phyloP scores from a whole-genome alignment of 2,113 vertebrate genomes.

The Cnemophilus loriae region DNA sequence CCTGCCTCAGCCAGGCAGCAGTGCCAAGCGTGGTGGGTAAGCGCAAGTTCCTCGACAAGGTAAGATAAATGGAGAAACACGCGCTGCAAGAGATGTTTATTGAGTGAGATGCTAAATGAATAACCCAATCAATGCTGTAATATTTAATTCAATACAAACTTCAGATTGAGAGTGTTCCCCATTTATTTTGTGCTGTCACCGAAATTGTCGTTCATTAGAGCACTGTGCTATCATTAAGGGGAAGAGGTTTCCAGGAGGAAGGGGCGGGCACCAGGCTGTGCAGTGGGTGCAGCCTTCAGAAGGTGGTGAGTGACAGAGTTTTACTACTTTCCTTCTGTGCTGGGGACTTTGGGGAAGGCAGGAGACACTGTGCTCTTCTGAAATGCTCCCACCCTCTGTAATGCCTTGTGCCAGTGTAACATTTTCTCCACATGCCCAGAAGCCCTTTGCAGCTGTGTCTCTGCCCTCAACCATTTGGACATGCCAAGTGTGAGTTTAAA shows the following conservation, averaged over 20 bases:
- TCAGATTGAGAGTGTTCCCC: constrained; percentile 48
- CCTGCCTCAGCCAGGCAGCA: background rate
- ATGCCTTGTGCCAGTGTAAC: background rate
- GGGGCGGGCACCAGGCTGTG: background rate
- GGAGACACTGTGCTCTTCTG: background rate
- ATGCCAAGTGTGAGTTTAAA: background rate
- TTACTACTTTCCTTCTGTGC: background rate
- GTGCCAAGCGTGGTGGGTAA: background rate
- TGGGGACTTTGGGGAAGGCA: background rate
- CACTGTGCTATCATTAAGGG: background rate
- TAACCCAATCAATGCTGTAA: constrained; percentile 69
- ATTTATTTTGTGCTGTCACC: constrained; percentile 57
- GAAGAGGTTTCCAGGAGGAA: background rate
- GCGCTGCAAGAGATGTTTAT: constrained; percentile 47
- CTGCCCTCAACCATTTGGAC: background rate
- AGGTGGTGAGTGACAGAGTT: accelerated
- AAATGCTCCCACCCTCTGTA: background rate
- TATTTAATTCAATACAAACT: constrained; percentile 69
- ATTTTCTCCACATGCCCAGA: background rate
- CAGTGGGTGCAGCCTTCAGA: background rate
- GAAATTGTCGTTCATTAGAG: constrained; percentile 32
- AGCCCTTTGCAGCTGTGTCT: background rate
- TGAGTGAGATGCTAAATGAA: constrained; percentile 70
- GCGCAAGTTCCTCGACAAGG: background rate
- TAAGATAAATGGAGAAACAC: constrained; percentile 64